phyloP scores from a whole-genome alignment of 1,140 invertebrate species.

The Eufriesea mexicana region DNA sequence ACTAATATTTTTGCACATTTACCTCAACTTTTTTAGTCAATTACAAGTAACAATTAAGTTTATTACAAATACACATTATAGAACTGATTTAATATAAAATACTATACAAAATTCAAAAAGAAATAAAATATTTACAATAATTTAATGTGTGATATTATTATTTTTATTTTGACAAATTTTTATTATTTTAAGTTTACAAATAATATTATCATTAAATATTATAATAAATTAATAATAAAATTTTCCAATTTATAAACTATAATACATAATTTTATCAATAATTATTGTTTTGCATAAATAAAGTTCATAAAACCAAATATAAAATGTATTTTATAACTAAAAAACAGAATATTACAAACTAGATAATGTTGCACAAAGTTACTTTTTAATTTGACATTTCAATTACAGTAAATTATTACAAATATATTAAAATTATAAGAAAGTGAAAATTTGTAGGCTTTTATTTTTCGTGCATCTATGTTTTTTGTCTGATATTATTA shows the following conservation, averaged over 20 bases:
- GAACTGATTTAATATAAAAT: background rate
- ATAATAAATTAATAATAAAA: background rate
- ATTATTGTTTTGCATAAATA: background rate
- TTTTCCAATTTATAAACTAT: background rate
- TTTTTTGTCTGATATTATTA: background rate
- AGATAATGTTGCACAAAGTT: background rate
- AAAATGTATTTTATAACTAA: background rate
- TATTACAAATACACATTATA: background rate
- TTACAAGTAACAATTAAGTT: background rate
- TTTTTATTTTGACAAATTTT: constrained; percentile 11
- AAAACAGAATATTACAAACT: background rate
- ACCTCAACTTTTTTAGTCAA: background rate
- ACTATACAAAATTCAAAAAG: background rate
- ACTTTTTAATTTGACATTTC: constrained; percentile 1
- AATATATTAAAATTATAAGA: background rate
- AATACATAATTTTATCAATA: background rate
- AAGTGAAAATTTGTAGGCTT: background rate
- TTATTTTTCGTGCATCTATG: constrained; percentile 4
- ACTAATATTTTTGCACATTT: background rate
- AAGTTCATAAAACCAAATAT: background rate
- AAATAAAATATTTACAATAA: background rate
- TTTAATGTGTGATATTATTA: background rate
- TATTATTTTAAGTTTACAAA: constrained; percentile 12
- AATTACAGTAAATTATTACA: background rate
- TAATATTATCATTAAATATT: background rate